phyloP scores from a whole-genome alignment of 1,140 invertebrate species.

The Drosophila cardini region DNA sequence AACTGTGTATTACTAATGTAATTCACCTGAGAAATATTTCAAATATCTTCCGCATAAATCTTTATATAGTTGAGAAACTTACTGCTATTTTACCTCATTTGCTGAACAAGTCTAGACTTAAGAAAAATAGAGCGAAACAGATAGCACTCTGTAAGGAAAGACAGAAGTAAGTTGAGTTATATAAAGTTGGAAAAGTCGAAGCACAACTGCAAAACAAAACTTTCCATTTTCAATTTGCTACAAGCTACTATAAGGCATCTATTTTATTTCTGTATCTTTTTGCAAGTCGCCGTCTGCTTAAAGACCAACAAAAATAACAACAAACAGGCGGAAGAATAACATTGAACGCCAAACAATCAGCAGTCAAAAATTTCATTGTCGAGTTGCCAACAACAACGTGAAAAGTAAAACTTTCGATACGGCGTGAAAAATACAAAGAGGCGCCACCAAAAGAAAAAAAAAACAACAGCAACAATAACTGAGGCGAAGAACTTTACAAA shows the following conservation, averaged over 20 bases:
- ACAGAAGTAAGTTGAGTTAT: slow-evolving; percentile 19
- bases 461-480: too few relatives aligned
- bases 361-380: slow-evolving; percentile 77
- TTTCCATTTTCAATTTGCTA: slow-evolving; percentile 76
- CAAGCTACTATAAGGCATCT: slow-evolving; percentile 38
- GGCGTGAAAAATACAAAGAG: slow-evolving; percentile 77
- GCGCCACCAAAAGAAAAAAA: slow-evolving; percentile 21
- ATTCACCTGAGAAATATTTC: slow-evolving; percentile 21
- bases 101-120: slow-evolving; percentile 32
- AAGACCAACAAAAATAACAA: slow-evolving; percentile 32
- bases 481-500: slow-evolving; percentile 60
- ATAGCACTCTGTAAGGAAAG: not conserved
- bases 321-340: slow-evolving; percentile 65
- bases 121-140: not conserved
- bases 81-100: slow-evolving; percentile 66
- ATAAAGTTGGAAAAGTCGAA: slow-evolving; percentile 44
- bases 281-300: slow-evolving; percentile 51
- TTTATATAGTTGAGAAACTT: slow-evolving; percentile 42
- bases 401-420: slow-evolving; percentile 64
- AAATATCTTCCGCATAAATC: slow-evolving; percentile 66
- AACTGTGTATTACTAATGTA: not conserved
- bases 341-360: slow-evolving; percentile 77
- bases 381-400: slow-evolving; percentile 39
- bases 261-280: slow-evolving; percentile 5
- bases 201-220: slow-evolving; percentile 58